Base-by-base conservation (phyloP, 2,797 vertebrate genomes). In the Petrocephalus sullivani region DNA sequence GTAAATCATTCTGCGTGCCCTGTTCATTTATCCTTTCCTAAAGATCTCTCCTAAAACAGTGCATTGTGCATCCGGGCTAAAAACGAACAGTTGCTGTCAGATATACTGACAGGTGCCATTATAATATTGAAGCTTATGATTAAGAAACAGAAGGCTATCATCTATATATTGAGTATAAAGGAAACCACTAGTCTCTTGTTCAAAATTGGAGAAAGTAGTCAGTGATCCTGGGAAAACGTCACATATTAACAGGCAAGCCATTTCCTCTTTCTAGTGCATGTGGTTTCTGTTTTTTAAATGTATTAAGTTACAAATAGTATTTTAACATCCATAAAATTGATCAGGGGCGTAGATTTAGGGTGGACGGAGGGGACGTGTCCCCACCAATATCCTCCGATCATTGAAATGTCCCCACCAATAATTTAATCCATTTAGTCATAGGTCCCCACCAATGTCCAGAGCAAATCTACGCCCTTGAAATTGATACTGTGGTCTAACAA, bases 81-180 rank as follows among this genome's bases (percentile, higher is more conserved):
- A 78, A 2, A 14, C 19, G 19, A 46, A 46, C 37, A 33, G 6
- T n/a, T 71, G 64, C 28, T 67, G 64, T 67, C 64, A 84, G 46
- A 84, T 54, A 54, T 54, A 23, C n/a, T 84, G 81, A 54, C 81
- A 28, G 81, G 16, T 54, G 81, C 28, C 81, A 84, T 84, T 84
- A 54, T 84, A 9, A 51, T 28, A 84, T 84, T 84, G 21, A 84
- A 51, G n/a, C 49, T 53, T 21, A 54, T 53, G 14, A 83, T 83
- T 84, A 84, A 51, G 46, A 53, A 84, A 84, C 6, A 54, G n/a
- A 84, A 84, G 7, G n/a, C n/a, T 51, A 83, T 23, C 14, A 83
- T 28, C 81, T 28, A 23, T 83, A 12, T 84, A 54, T 12, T 84
- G 49, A 84, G 19, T 84, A 84, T 54, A 84, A 84, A 84, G 49